A percentile compares a stretch with the other conserved stretches of the same genome.
Conservation (phyloP, 2,113 vertebrate species). For the Phocoena phocoena region DNA sequence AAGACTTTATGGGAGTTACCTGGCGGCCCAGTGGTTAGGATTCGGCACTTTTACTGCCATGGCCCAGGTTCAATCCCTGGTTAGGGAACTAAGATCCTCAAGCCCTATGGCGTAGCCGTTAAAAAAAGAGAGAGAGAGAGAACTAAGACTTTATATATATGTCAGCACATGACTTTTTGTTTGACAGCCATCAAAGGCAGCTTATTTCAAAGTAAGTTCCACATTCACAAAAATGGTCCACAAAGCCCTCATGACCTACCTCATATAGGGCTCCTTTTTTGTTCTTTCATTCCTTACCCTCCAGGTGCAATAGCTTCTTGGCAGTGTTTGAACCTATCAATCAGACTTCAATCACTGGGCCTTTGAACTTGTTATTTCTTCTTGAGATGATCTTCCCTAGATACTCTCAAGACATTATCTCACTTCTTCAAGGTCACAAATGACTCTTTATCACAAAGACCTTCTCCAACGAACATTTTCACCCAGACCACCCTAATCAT, state of each 20-base stretch:
- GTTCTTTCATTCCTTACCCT: not conserved
- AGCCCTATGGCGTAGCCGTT: too few species aligned
- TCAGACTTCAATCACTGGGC: not conserved
- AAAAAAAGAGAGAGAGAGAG: too few species aligned
- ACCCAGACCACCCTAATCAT: not conserved
- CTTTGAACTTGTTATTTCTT: not conserved
- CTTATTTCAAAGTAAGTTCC: not conserved
- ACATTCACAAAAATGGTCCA: not conserved
- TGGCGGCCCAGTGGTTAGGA: too few species aligned
- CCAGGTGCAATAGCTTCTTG: not conserved
- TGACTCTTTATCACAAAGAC: not conserved
- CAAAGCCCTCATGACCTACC: not conserved
- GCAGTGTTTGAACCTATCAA: not conserved
- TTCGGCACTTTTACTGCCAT: too few species aligned
- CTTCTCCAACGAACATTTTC: not conserved
- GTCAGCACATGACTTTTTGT: not conserved
- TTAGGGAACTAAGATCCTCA: too few species aligned
- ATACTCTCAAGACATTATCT: not conserved
- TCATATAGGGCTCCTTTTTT: not conserved
- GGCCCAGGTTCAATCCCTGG: too few species aligned
- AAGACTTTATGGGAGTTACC: not conserved
- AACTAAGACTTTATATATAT: not conserved
- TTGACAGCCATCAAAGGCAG: not conserved
- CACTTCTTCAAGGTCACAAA: not conserved
- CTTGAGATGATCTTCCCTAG: not conserved